Conservation (phyloP, 2,888 invertebrate genomes). For the Cartodere bifasciata region DNA sequence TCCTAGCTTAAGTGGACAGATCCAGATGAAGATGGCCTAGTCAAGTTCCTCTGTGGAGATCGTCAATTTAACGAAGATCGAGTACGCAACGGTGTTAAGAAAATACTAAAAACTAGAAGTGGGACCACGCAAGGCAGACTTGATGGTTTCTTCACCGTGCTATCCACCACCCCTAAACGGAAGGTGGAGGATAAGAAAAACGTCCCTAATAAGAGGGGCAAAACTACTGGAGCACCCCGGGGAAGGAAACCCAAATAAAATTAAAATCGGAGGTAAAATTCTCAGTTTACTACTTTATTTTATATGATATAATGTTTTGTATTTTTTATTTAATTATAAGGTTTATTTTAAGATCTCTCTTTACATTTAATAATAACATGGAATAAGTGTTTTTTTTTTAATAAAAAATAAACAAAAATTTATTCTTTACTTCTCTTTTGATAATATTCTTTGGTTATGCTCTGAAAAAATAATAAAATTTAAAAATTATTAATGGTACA, state of each 20-base stretch:
- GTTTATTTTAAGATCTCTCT: not conserved
- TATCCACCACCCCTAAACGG: conserved; percentile 48
- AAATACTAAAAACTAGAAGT: conserved; percentile 72
- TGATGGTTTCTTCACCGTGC: conserved; percentile 86
- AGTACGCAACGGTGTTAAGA: conserved; percentile 80
- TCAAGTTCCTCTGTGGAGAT: conserved; percentile 84
- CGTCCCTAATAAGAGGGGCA: conserved; percentile 56
- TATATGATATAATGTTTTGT: not conserved
- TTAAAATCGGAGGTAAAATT: conserved; percentile 6
- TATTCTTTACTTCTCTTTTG: too few species aligned
- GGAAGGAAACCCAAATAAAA: conserved; percentile 36
- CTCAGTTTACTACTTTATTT: not conserved
- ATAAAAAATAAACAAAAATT: too few species aligned
- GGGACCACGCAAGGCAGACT: conserved; percentile 84
- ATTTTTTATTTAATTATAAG: too few species aligned
- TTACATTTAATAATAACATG: not conserved
- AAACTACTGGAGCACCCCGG: conserved; percentile 38
- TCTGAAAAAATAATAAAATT: too few species aligned
- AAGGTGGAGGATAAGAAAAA: conserved; percentile 58
- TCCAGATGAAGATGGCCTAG: conserved; percentile 89
- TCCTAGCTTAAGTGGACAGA: conserved; percentile 82
- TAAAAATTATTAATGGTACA: too few species aligned
- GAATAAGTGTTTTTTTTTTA: not conserved
- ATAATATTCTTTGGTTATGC: too few species aligned
- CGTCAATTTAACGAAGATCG: conserved; percentile 91